Percentiles rank a stretch among this genome's conserved stretches.
phyloP scores from a whole-genome alignment of 1,140 invertebrate genomes.

The Drosophila saltans region DNA sequence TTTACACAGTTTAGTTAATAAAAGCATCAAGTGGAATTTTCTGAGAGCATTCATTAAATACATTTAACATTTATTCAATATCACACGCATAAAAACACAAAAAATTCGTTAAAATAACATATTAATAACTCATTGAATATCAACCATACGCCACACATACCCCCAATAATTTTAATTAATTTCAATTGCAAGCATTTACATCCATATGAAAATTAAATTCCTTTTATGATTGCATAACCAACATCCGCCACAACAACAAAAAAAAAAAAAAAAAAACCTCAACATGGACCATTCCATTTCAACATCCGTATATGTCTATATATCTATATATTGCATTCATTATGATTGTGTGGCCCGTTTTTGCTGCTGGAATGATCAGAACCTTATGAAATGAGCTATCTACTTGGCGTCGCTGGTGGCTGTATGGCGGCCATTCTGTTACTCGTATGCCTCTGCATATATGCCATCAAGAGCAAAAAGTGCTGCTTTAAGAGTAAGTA shows the following conservation, averaged over 20 bases:
- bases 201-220: constrained; percentile 58
- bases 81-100: constrained; percentile 12
- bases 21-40: background rate
- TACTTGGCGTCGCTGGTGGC: constrained; percentile 86
- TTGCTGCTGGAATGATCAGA: constrained; percentile 83
- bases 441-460: constrained; percentile 85
- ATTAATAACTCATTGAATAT: constrained; percentile 37
- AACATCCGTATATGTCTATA: constrained; percentile 2
- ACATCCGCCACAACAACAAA: constrained; percentile 30
- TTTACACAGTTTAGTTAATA: background rate
- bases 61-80: constrained; percentile 29
- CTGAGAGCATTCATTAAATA: constrained; percentile 3
- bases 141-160: constrained; percentile 9
- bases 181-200: constrained; percentile 38
- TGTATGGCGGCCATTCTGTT: constrained; percentile 85
- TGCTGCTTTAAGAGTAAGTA: constrained; percentile 88
- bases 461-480: constrained; percentile 86
- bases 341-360: constrained; percentile 15
- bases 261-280: background rate
- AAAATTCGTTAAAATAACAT: constrained; percentile 5
- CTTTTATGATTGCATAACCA: constrained; percentile 61
- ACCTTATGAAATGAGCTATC: constrained; percentile 86
- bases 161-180: constrained; percentile 64
- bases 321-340: constrained; percentile 5
- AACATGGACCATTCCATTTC: constrained; percentile 31